These are phyloP conservation scores for human (Homo sapiens) DNA, from an alignment of 2,113 vertebrate genomes.

Conservation along the genomic window DNA sequence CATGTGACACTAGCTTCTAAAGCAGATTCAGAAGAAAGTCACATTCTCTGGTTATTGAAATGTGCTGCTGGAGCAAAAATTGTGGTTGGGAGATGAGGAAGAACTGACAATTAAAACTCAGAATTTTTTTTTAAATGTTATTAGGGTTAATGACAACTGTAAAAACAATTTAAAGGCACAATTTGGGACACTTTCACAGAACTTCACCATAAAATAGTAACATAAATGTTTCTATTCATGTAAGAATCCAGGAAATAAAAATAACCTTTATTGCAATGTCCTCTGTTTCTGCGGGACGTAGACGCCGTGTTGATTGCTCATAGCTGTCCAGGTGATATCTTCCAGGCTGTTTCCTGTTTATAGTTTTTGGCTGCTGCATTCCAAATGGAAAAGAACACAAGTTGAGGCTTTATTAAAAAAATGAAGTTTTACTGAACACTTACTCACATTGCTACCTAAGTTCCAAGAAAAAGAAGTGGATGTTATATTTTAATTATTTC, in stretches of 20 bases:
- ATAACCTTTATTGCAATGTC: slow-evolving; percentile 95
- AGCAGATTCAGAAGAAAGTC: background rate
- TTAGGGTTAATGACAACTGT: background rate
- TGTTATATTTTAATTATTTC: slow-evolving; percentile 2
- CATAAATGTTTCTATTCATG: background rate
- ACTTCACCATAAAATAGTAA: background rate
- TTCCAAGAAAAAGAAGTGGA: slow-evolving; percentile 43
- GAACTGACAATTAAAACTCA: background rate
- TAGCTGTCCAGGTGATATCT: slow-evolving; percentile 94
- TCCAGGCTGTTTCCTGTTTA: slow-evolving; percentile 95
- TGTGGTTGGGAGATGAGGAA: background rate
- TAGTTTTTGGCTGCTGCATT: slow-evolving; percentile 89
- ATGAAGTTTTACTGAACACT: slow-evolving; percentile 4
- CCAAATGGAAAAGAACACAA: slow-evolving; percentile 61
- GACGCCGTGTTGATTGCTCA: slow-evolving; percentile 89
- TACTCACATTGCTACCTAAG: background rate
- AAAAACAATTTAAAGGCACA: background rate
- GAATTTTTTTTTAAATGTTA: background rate
- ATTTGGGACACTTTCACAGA: background rate
- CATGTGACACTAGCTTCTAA: background rate
- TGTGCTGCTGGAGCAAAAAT: background rate
- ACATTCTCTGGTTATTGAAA: background rate
- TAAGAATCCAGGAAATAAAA: slow-evolving; percentile 20
- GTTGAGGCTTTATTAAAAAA: slow-evolving; percentile 21
- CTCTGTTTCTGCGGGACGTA: slow-evolving; percentile 89